These are phyloP conservation scores for Eretmocerus hayati DNA, from an alignment of 2,888 invertebrate species.

Conservation along the genomic window DNA sequence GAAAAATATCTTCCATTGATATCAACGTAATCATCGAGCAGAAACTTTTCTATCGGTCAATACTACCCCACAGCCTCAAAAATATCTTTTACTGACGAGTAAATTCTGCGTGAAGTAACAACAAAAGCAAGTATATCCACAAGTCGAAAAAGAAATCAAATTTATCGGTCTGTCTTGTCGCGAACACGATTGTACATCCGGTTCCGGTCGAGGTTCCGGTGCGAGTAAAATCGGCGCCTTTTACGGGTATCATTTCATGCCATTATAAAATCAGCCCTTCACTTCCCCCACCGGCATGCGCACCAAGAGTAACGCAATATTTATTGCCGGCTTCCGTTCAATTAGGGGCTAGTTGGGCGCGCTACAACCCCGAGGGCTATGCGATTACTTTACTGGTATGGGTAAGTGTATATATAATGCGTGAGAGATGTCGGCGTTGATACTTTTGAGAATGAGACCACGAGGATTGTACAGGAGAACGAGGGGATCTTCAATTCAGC, in stretches of 20 bases:
- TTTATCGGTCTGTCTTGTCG: conserved; percentile 25
- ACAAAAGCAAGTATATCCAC: too few species aligned
- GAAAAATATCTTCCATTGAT: too few species aligned
- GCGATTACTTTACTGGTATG: not conserved
- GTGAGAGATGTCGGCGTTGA: conserved; percentile 1
- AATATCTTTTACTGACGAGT: too few species aligned
- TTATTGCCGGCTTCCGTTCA: conserved; percentile 47
- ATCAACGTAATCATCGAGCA: too few species aligned
- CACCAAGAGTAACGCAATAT: conserved; percentile 43
- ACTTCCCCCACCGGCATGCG: conserved; percentile 12
- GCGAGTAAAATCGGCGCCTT: conserved; percentile 25
- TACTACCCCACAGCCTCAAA: too few species aligned
- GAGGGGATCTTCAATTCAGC: too few species aligned
- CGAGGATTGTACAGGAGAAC: too few species aligned
- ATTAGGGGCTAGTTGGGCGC: conserved; percentile 41
- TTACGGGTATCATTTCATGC: conserved; percentile 29
- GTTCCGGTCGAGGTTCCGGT: too few species aligned
- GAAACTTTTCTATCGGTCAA: too few species aligned
- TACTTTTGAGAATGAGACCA: conserved; percentile 14
- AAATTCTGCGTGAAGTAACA: too few species aligned
- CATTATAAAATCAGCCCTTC: conserved; percentile 39
- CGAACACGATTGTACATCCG: conserved; percentile 41
- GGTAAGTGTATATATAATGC: too few species aligned
- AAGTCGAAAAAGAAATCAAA: conserved; percentile 13
- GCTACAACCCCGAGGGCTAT: conserved; percentile 9